These are phyloP conservation scores for Drosophila neocordata DNA, from an alignment of 1,140 invertebrate species.

Conservation along the genomic window DNA sequence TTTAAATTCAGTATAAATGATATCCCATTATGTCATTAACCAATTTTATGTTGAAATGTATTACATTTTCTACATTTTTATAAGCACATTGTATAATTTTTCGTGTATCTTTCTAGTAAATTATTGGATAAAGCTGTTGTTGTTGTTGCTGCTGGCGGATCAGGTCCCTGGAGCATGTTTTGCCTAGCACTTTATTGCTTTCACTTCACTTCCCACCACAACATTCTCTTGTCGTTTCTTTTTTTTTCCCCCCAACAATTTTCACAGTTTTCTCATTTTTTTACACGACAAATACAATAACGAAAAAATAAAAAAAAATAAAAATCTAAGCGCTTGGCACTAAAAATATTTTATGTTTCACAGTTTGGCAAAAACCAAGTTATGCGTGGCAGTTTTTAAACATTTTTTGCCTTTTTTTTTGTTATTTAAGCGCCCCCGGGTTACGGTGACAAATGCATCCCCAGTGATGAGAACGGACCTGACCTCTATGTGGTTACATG, in stretches of 20 bases:
- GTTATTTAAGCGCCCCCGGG: constrained; percentile 42
- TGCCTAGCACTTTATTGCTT: constrained; percentile 67
- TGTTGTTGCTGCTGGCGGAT: constrained; percentile 12
- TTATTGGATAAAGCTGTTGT: constrained; percentile 35
- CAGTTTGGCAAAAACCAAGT: constrained; percentile 59
- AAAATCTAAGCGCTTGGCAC: constrained; percentile 52
- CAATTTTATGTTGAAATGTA: neutral
- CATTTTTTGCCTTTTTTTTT: neutral
- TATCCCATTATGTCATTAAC: neutral
- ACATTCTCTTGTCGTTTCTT: constrained; percentile 42
- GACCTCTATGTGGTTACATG: constrained; percentile 20
- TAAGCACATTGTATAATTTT: neutral
- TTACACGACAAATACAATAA: constrained; percentile 2
- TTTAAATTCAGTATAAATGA: neutral
- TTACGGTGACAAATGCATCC: constrained; percentile 65
- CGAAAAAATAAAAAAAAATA: too few relatives aligned
- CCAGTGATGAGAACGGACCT: constrained; percentile 38
- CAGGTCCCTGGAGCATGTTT: constrained; percentile 50
- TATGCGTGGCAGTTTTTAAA: constrained; percentile 61
- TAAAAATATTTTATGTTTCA: constrained; percentile 61
- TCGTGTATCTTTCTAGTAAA: neutral
- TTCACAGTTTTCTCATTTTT: constrained; percentile 15
- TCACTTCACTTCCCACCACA: constrained; percentile 56
- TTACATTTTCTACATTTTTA: neutral
- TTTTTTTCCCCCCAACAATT: constrained; percentile 26